Base-by-base conservation (phyloP, 2,797 vertebrate species). In the Hemibagrus guttatus region DNA sequence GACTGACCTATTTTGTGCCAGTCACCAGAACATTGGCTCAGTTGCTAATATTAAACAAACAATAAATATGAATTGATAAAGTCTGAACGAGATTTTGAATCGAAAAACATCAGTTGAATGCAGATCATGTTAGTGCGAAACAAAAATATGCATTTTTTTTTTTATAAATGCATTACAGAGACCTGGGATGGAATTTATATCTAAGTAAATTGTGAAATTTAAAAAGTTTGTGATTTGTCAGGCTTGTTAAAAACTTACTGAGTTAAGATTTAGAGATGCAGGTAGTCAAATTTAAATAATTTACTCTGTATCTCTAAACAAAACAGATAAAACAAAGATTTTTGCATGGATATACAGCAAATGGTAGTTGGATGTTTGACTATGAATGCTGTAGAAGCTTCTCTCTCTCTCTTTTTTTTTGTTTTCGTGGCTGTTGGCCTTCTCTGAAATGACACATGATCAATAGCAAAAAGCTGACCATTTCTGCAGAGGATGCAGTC, bases 401-500 rank as follows among this genome's bases (percentile, higher is more conserved):
- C 35, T 39, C 35, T n/a, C 28, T 75, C 23, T 2, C 8, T 8
- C 26, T 49, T 74, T 52, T 26, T 26, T 11, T 26, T 75, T 52
- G n/a, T 75, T 76, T 9, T 35, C 28, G 2, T 39, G 54, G 21
- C 23, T 63, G 19, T 61, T 64, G 39, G 39, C 59, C 23, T 64
- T 81, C 39, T 14, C 23, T 11, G 39, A 64, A 81, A 64, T 17
- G 58, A 81, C 79, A 63, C 39, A 63, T 63, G 79, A 81, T 81
- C 79, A n/a, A 81, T 80, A 80, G 66, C 72, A 81, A 58, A 86
- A 90, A 86, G 85, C 84, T 78, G 75, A 82, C 66, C 86, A 85
- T 85, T 85, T 85, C 81, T 75, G 59, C 58, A 78, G 63, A 80
- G 81, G 78, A 83, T 68, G 80, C 88, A 88, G 86, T 88, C 75